Evolutionary conservation across 2,888 invertebrate genomes (phyloP).

Genomic region (Scotopteryx bipunctaria): DNA sequence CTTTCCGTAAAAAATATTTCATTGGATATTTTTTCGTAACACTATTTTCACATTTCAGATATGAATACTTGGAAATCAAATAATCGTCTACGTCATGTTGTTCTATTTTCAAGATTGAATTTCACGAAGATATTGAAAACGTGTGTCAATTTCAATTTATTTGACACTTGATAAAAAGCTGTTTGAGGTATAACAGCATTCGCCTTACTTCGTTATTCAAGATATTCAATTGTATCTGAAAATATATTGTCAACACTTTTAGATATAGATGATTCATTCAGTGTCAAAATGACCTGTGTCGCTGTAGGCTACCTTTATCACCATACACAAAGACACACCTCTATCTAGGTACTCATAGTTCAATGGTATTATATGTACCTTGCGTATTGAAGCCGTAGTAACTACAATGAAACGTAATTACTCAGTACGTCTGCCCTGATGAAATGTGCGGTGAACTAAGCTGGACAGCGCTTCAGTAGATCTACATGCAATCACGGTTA

Average conservation of each 20-base stretch:
- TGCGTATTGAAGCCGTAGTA: conserved; percentile 8
- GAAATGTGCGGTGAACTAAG: conserved; percentile 14
- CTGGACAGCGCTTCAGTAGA: conserved; percentile 2
- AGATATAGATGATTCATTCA: too few species aligned
- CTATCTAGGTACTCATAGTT: too few species aligned
- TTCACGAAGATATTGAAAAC: background rate
- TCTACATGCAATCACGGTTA: conserved; percentile 1
- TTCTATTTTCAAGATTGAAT: background rate
- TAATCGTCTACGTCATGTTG: background rate
- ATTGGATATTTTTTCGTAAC: conserved; percentile 3
- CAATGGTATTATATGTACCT: too few species aligned
- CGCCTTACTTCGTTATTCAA: too few species aligned
- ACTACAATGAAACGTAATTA: conserved; percentile 20
- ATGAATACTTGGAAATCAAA: background rate
- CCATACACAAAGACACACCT: too few species aligned
- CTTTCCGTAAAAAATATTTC: background rate
- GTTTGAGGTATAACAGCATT: too few species aligned
- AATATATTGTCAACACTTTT: too few species aligned
- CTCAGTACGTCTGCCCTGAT: conserved; percentile 13
- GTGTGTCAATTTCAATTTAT: too few species aligned
- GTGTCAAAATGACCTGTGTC: too few species aligned
- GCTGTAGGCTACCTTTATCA: too few species aligned
- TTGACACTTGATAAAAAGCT: too few species aligned
- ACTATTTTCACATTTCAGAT: background rate
- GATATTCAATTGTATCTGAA: too few species aligned